Base-by-base conservation (phyloP, 2,888 invertebrate species). In the Tenthredo distinguenda region DNA sequence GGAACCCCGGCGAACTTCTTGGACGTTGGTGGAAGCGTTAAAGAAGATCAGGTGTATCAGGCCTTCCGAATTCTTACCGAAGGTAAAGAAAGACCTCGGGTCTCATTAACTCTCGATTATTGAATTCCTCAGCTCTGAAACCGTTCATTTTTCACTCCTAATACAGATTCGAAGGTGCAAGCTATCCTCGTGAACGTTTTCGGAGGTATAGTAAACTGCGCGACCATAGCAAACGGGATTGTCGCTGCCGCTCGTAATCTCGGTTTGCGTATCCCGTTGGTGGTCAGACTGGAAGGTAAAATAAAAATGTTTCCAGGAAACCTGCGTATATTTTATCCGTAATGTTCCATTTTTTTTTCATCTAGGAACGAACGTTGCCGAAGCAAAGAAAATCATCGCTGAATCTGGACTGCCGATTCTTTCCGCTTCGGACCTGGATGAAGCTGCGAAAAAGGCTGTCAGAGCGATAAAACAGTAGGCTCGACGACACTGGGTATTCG, bases 131-230 rank as follows among this genome's bases (percentile, higher is more conserved):
- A n/a, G 31, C 0, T 7, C 15, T 26, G 10, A 58, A 81, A 31
- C 18, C n/a, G 5, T 77, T 4, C 31, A 15, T 18, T 77, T 21
- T 77, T 55, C 9, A 12, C 31, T 10, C 65, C 37, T 40, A 1
- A 37, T 81, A 18, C 96, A 89, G 98, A 98, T 94, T 96, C 96
- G 47, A 97, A 97, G 94, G 99, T 99, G 0, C 98, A 98, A 92
- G 97, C 98, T 9, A 97, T 99, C 89, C 95, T 99, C 87, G 99
- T 99, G 0, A 99, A 99, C 94, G 99, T 99, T 2, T 99, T 99
- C 95, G 99, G 99, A 88, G 99, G 99, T 85, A 99, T 99, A 92
- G 99, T 99, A 0, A 99, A 99, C 94, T 99, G 99, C 94, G 98
- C 97, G 6, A 99, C 97, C 0, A 98, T 99, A 90, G 99, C 99